Conservation (phyloP, 37 sponge, comb jelly and placozoan genomes). For the Petrosia ficiformis region DNA sequence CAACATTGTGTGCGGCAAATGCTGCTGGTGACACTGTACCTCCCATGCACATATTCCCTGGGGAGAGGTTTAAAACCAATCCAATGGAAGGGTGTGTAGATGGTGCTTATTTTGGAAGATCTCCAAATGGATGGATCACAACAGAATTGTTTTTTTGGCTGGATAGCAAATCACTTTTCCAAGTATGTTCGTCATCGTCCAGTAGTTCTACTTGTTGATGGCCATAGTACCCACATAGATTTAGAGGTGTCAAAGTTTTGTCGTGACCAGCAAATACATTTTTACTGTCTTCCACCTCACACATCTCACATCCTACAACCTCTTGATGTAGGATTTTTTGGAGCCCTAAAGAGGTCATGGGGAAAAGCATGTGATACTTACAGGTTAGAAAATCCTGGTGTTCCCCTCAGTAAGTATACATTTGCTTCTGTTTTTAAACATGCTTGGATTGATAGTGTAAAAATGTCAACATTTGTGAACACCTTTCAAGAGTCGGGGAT, state of each 20-base stretch:
- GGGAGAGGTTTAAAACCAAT: neutral
- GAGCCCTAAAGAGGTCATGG: conserved; percentile 17
- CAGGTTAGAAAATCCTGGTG: neutral
- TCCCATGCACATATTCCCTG: conserved; percentile 23
- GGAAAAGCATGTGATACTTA: neutral
- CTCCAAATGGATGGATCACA: conserved; percentile 15
- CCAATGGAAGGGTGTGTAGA: conserved; percentile 22
- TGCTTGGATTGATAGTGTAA: conserved; percentile 27
- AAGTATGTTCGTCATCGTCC: too few species aligned
- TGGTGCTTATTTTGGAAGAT: conserved; percentile 6
- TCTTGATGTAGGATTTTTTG: conserved; percentile 26
- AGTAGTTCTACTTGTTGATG: conserved; percentile 10
- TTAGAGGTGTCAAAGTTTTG: conserved; percentile 7
- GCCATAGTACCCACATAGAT: conserved; percentile 14
- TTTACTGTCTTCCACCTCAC: conserved; percentile 33
- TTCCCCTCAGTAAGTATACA: conserved; percentile 10
- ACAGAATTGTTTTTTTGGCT: neutral
- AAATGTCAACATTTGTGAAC: conserved; percentile 25
- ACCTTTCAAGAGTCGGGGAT: conserved; percentile 22
- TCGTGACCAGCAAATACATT: conserved; percentile 1
- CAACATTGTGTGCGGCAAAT: conserved; percentile 14
- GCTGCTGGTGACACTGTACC: conserved; percentile 22
- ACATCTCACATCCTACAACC: conserved; percentile 28
- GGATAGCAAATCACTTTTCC: conserved; percentile 14
- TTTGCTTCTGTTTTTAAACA: conserved; percentile 35